Conservation (phyloP, 2,888 invertebrate genomes). For the Asteroscopus sphinx region DNA sequence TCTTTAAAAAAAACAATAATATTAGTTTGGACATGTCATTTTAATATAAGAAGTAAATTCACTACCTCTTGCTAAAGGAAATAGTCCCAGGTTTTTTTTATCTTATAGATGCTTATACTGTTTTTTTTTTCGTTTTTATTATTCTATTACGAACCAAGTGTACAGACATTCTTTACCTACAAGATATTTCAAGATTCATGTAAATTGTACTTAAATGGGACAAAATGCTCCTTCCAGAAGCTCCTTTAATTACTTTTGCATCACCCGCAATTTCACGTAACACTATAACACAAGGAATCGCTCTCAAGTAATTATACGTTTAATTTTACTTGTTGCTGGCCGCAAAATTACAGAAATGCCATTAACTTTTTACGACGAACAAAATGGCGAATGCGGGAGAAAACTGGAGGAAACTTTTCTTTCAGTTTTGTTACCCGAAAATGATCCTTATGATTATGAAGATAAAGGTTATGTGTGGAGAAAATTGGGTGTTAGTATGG, state of each 20-base stretch:
- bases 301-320: constrained; percentile 79
- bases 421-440: constrained; percentile 53
- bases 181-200: neutral
- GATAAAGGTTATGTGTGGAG: constrained; percentile 59
- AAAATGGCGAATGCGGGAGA: constrained; percentile 78
- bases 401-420: constrained; percentile 66
- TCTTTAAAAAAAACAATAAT: too few relatives aligned
- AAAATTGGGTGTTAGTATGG: constrained; percentile 60
- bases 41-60: too few relatives aligned
- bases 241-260: constrained; percentile 16
- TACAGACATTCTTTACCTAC: neutral
- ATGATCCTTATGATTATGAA: constrained; percentile 57
- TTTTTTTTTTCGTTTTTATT: neutral
- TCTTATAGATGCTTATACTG: neutral
- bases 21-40: too few relatives aligned
- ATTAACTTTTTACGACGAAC: constrained; percentile 87
- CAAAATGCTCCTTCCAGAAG: neutral
- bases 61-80: too few relatives aligned
- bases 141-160: neutral
- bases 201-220: too few relatives aligned
- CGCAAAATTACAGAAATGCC: constrained; percentile 78
- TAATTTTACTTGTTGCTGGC: constrained; percentile 85
- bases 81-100: too few relatives aligned
- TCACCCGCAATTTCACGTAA: constrained; percentile 42
- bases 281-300: constrained; percentile 57